Base-by-base conservation (phyloP, 2,888 invertebrate genomes). In the Yponomeuta sedellus region DNA sequence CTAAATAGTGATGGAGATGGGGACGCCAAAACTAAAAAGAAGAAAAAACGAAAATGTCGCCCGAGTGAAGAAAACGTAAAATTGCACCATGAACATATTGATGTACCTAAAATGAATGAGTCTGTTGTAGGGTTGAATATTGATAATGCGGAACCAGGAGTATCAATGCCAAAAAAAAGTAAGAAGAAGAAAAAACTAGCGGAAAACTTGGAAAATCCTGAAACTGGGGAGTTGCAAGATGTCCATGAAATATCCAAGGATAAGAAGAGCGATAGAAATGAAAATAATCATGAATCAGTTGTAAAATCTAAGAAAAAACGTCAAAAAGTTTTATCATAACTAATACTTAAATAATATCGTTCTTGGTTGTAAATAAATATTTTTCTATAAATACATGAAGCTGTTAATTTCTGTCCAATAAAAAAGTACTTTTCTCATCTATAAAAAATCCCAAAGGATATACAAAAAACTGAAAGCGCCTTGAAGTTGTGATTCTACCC, bases 31-130 rank as follows among this genome's bases (percentile, higher is more conserved):
- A 71, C 61, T 20, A 72, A 61, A 16, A 82, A 80, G 67, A 83
- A 83, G 68, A 86, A 80, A 68, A 86, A 81, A 40, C 59, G 72
- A 28, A 77, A 74, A 64, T 73, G 76, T 40, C 75, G 56, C 16
- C 11, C 6, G 19, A 52, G 19, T 5, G 25, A n/a, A 34, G 68
- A 40, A 52, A 12, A 16, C 16, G 5, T 16, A 52, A 52, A 52
- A 52, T 16, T 52, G 44, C 16, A 52, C 16, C 12, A 52, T 1
- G 44, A 52, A 52, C 12, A 52, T 52, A 52, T 52, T 52, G 44
- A 52, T 16, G 44, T 3, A 16, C 16, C 16, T 16, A 8, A 52
- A 52, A 52, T 16, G 44, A 16, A 16, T 12, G 3, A 52, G 16
- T 1, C 3, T 52, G 16, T 16, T 52, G 16, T 52, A 52, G 16